phyloP scores from a whole-genome alignment of 2,113 vertebrate species.

The Pygoscelis adeliae region DNA sequence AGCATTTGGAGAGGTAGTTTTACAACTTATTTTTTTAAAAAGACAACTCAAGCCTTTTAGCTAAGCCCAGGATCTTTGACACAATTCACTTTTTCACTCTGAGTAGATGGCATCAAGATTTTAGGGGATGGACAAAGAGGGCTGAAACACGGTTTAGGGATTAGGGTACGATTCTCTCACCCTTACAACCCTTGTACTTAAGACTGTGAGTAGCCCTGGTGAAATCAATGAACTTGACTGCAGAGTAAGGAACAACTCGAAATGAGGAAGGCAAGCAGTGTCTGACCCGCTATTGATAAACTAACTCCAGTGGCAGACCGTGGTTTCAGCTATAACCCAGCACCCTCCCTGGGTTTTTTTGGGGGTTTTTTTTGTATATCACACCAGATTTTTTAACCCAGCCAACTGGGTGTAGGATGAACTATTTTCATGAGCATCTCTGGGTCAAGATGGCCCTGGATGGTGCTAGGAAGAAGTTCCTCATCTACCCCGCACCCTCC shows the following conservation, averaged over 20 bases:
- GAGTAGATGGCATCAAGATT: neutral
- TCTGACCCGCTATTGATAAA: neutral
- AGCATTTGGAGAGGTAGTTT: neutral
- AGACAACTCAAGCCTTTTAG: neutral
- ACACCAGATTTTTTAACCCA: neutral
- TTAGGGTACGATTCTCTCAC: neutral
- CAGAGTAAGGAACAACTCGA: neutral
- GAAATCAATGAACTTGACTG: neutral
- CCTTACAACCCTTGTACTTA: neutral
- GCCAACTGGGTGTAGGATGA: neutral
- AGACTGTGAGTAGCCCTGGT: neutral
- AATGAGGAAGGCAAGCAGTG: neutral
- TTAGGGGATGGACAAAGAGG: neutral
- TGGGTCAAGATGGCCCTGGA: neutral
- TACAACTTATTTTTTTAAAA: neutral
- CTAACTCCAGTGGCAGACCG: fast-evolving
- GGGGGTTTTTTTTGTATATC: neutral
- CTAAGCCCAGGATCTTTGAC: neutral
- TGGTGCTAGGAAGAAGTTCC: neutral
- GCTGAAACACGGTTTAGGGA: neutral
- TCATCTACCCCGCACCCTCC: neutral
- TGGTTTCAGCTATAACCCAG: neutral
- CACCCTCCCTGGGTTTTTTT: no score
- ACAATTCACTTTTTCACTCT: neutral
- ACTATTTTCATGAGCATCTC: neutral